Evolutionary conservation across 2,797 vertebrate species (phyloP).

Genomic region (Pseudochirops cupreus): DNA sequence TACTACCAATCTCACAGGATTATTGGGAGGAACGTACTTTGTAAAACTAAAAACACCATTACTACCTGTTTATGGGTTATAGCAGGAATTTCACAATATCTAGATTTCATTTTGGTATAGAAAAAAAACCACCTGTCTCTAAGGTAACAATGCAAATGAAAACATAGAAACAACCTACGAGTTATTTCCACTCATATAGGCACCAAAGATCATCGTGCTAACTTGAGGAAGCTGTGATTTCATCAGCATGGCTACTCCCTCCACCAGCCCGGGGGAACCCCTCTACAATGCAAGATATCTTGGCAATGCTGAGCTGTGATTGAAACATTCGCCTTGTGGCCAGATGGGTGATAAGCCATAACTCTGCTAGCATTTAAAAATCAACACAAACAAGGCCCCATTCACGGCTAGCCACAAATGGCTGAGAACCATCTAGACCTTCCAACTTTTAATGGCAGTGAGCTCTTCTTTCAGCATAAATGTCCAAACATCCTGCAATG

Average conservation of each 20-base stretch:
- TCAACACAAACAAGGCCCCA: constrained; percentile 16
- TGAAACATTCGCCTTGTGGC: not conserved
- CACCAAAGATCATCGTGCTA: not conserved
- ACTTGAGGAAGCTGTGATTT: not conserved
- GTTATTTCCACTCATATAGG: not conserved
- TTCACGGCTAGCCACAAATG: constrained; percentile 17
- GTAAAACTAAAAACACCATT: not conserved
- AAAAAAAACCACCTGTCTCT: not conserved
- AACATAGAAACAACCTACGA: not conserved
- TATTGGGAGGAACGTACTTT: not conserved
- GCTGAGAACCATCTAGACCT: not conserved
- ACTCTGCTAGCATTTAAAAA: constrained; percentile 53
- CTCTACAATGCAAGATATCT: not conserved
- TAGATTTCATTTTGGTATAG: not conserved
- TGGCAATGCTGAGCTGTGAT: not conserved
- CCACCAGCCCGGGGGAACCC: not conserved
- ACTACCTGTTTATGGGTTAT: not conserved
- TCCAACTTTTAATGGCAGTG: constrained; percentile 6
- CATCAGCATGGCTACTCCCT: not conserved
- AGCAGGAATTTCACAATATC: not conserved
- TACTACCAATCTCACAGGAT: not conserved
- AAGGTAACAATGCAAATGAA: constrained; percentile 15
- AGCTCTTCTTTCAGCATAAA: constrained; percentile 31
- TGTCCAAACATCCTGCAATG: constrained; percentile 7
- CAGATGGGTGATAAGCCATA: not conserved